These are phyloP conservation scores for Parazoanthus darwini DNA, from an alignment of 92 coral and sea anemone genomes.

Conservation along the genomic window DNA sequence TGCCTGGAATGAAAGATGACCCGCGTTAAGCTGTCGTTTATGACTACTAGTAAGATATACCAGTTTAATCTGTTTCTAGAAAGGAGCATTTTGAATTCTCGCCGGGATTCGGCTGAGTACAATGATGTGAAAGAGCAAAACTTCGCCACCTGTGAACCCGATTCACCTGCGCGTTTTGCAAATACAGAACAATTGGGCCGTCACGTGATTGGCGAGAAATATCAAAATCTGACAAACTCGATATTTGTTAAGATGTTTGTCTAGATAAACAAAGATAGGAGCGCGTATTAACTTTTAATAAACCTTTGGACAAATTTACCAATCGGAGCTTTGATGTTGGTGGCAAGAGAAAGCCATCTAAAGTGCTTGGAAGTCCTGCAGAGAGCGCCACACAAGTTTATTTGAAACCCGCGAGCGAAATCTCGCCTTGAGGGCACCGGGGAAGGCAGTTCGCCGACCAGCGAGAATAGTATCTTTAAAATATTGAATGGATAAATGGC, in stretches of 20 bases:
- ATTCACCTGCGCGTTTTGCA: slow-evolving; percentile 82
- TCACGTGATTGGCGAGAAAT: slow-evolving; percentile 85
- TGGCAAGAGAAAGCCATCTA: not conserved
- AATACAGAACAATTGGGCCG: slow-evolving; percentile 73
- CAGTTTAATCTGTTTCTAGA: slow-evolving; percentile 35
- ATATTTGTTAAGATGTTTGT: slow-evolving; percentile 79
- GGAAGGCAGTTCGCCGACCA: not conserved
- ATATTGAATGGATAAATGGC: slow-evolving; percentile 75
- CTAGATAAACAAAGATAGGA: slow-evolving; percentile 80
- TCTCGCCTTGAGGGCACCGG: slow-evolving; percentile 80
- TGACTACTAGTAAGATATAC: slow-evolving; percentile 20
- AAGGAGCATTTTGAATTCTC: slow-evolving; percentile 48
- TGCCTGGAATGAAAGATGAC: slow-evolving; percentile 8
- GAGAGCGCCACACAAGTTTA: not conserved
- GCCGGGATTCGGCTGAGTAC: slow-evolving; percentile 42
- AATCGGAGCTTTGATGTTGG: not conserved
- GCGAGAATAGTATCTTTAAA: slow-evolving; percentile 63
- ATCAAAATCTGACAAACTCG: slow-evolving; percentile 75
- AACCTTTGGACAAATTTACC: slow-evolving; percentile 55
- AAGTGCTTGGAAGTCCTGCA: not conserved
- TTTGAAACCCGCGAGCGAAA: slow-evolving; percentile 1
- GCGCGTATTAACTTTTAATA: slow-evolving; percentile 73
- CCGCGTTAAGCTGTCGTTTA: slow-evolving; percentile 27
- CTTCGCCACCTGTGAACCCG: slow-evolving; percentile 70
- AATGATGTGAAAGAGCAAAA: slow-evolving; percentile 75